Percentiles rank a stretch among this genome's conserved stretches.
These are phyloP conservation scores for Cephus spinipes DNA, from an alignment of 2,888 invertebrate species.

Conservation along the genomic window DNA sequence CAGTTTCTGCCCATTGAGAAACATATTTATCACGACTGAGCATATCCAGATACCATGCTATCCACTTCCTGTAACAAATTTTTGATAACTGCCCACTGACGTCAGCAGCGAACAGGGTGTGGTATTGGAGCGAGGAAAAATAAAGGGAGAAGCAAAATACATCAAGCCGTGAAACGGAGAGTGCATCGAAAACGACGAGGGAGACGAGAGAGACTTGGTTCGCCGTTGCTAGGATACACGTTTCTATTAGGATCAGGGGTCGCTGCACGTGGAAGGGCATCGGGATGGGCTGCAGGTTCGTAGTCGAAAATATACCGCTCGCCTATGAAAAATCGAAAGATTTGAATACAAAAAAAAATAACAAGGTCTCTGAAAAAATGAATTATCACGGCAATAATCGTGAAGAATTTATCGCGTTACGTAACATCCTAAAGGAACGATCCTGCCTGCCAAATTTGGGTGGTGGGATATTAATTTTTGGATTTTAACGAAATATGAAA, in stretches of 20 bases:
- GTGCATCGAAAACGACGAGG: slow-evolving; percentile 2
- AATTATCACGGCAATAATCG: not conserved
- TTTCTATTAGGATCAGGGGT: not conserved
- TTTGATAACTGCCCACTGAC: not conserved
- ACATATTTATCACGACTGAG: not conserved
- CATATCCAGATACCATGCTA: not conserved
- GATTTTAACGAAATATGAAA: not conserved
- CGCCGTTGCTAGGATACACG: slow-evolving; percentile 7
- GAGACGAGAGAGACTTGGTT: not conserved
- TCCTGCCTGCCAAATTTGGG: not conserved
- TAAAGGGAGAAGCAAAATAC: not conserved
- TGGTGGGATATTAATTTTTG: not conserved
- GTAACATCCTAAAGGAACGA: not conserved
- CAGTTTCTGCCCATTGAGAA: not conserved
- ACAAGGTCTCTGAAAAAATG: not conserved
- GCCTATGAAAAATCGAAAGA: not conserved
- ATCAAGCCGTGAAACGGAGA: not conserved
- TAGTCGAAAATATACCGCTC: not conserved
- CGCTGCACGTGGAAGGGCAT: slow-evolving; percentile 3
- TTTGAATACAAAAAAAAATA: not conserved
- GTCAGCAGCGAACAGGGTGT: not conserved
- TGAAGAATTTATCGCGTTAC: not conserved
- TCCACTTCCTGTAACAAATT: not conserved
- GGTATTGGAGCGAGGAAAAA: not conserved
- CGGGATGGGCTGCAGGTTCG: not conserved